Percentiles rank a stretch among this genome's conserved stretches.
Conservation (phyloP, 2,113 vertebrate species). For the Rhombomys opimus region DNA sequence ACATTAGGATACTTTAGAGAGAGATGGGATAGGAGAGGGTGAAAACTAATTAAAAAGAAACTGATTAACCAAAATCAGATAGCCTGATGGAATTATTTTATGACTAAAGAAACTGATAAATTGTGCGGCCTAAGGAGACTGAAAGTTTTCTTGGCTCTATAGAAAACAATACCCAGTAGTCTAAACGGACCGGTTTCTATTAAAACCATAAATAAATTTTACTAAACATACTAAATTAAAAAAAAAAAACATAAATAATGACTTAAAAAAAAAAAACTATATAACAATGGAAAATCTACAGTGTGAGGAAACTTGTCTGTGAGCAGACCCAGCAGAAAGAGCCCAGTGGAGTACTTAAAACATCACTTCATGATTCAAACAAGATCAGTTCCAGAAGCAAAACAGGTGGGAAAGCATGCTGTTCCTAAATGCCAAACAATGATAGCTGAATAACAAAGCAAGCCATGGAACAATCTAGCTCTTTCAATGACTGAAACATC, state of each 20-base stretch:
- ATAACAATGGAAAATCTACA: neutral
- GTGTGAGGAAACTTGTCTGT: constrained; percentile 5
- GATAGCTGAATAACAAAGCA: constrained; percentile 52
- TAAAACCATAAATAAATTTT: neutral
- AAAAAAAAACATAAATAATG: neutral
- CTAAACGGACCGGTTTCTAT: neutral
- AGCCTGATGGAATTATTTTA: constrained; percentile 10
- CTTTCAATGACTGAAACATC: constrained; percentile 29
- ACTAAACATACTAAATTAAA: neutral
- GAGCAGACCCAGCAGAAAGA: neutral
- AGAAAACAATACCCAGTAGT: neutral
- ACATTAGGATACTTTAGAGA: neutral
- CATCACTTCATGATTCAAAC: constrained; percentile 11
- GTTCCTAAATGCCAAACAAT: neutral
- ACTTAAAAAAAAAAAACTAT: neutral
- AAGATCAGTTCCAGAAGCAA: neutral
- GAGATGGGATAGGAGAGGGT: neutral
- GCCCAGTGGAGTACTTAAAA: neutral
- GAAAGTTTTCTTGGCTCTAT: constrained; percentile 1
- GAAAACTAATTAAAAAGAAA: neutral
- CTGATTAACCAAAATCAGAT: constrained; percentile 31
- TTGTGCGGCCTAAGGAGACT: neutral
- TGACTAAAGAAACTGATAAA: constrained; percentile 1
- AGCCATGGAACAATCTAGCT: neutral
- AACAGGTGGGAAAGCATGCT: neutral